phyloP scores from a whole-genome alignment of 2,797 vertebrate species.

The Melopsittacus undulatus region DNA sequence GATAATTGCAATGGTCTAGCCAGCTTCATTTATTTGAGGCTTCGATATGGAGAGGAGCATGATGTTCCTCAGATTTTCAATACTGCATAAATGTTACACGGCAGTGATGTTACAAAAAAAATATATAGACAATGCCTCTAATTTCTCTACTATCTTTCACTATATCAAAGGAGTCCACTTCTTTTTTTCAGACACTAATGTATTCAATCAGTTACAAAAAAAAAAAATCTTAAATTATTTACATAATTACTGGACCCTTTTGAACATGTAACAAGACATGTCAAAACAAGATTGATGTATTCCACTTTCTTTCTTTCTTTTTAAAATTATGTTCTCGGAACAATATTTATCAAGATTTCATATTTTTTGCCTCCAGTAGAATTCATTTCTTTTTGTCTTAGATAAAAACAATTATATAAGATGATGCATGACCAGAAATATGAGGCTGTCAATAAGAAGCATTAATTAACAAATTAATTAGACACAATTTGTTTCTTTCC shows the following conservation, averaged over 20 bases:
- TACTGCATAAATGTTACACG: background rate
- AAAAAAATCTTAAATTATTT: background rate
- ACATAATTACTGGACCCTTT: background rate
- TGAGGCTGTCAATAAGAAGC: constrained; percentile 23
- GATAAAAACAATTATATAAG: constrained; percentile 1
- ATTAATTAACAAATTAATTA: constrained; percentile 61
- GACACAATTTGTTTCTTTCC: constrained; percentile 9
- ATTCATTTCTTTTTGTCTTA: background rate
- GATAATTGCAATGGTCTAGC: background rate
- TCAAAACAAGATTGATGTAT: background rate
- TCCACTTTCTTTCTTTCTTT: background rate
- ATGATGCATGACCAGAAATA: constrained; percentile 26
- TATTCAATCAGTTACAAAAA: background rate
- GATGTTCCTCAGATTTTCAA: background rate
- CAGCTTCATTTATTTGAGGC: background rate
- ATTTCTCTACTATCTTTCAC: background rate
- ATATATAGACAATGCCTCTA: background rate
- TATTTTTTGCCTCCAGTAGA: background rate
- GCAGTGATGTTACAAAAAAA: background rate
- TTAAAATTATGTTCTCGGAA: background rate
- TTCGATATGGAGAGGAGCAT: background rate
- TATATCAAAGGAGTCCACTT: background rate
- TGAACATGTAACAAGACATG: background rate
- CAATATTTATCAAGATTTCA: background rate
- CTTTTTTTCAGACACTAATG: background rate